Conservation (phyloP, 1,140 invertebrate genomes). For the Zeugodacus cucurbitae region DNA sequence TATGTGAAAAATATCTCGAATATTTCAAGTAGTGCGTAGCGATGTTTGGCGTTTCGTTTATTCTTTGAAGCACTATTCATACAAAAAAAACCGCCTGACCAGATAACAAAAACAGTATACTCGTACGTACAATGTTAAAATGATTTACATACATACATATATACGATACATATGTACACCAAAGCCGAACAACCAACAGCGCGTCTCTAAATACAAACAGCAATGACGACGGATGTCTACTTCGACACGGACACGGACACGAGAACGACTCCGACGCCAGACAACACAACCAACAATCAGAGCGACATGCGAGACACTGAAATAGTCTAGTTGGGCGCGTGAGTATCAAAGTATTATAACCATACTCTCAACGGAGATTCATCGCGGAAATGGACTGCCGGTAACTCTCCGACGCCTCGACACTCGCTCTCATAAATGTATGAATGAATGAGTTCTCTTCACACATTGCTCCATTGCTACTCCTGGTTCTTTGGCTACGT, state of each 20-base stretch:
- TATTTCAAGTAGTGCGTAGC: background rate
- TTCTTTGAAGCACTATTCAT: background rate
- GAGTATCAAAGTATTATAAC: background rate
- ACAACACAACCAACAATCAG: conserved; percentile 36
- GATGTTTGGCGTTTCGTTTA: background rate
- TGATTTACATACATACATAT: background rate
- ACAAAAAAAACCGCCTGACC: conserved; percentile 9
- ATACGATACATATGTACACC: background rate
- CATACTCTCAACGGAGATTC: background rate
- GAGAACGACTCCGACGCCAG: conserved; percentile 15
- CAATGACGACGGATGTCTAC: conserved; percentile 18
- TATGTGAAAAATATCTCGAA: background rate
- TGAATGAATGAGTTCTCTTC: background rate
- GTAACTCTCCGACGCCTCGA: background rate
- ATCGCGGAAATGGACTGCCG: background rate
- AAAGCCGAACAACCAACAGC: background rate
- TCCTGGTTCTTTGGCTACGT: background rate
- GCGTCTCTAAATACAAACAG: background rate
- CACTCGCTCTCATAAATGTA: background rate
- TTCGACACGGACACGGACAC: background rate
- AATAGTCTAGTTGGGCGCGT: background rate
- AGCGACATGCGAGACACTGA: conserved; percentile 36
- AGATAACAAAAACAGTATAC: background rate
- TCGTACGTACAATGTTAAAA: background rate
- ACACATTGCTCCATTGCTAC: background rate